Conservation (phyloP, 2,113 vertebrate species). For the Barnardius zonarius region DNA sequence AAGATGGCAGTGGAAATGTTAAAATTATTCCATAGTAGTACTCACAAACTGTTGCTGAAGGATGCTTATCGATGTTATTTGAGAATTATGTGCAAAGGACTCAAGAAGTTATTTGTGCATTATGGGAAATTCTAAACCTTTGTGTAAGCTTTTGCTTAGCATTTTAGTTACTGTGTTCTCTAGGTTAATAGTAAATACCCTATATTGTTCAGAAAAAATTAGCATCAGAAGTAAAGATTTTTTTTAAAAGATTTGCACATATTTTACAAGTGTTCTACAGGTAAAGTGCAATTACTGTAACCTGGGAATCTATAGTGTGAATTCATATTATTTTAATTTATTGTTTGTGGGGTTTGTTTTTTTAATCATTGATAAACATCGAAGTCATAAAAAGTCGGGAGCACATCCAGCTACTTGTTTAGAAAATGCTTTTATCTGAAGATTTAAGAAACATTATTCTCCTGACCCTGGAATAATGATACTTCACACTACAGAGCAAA, state of each 20-base stretch:
- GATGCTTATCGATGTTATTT: neutral
- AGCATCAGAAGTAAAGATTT: neutral
- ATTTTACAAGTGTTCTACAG: neutral
- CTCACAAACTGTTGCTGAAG: neutral
- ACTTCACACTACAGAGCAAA: neutral
- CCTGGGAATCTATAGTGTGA: neutral
- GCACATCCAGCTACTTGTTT: neutral
- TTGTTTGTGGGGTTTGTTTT: neutral
- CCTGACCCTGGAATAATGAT: neutral
- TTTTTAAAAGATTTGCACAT: neutral
- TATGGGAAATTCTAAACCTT: neutral
- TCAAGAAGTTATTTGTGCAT: neutral
- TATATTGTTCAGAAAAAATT: neutral
- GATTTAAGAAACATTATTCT: neutral
- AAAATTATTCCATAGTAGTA: neutral
- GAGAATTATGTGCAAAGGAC: neutral
- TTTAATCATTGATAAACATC: neutral
- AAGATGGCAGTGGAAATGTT: neutral
- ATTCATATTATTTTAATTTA: neutral
- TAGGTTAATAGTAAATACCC: neutral
- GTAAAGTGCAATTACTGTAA: neutral
- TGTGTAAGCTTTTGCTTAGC: neutral
- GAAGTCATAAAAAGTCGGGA: neutral
- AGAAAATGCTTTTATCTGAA: neutral
- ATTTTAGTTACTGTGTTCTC: neutral